Base-by-base conservation (phyloP, 2,797 vertebrate genomes). In the Sternarchorhynchus goeldii region DNA sequence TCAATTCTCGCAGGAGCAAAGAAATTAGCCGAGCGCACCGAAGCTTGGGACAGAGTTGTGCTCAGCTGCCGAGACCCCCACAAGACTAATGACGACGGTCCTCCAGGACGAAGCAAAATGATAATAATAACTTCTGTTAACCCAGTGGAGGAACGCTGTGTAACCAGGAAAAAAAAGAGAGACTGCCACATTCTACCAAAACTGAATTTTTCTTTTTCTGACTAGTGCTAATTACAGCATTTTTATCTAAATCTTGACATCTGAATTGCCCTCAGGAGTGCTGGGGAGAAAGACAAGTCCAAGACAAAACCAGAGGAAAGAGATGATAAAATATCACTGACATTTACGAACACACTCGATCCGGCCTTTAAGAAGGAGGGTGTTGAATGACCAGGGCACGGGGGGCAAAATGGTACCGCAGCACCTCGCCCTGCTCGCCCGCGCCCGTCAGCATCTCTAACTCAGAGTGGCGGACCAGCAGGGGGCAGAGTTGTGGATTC, bases 1-100 rank as follows among this genome's bases (percentile, higher is more conserved):
- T 90, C 89, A 87, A 88, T 91, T 90, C 86, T 86, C 85, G 82
- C 82, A 81, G 86, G 87, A 88, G 87, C 87, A 86, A 86, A 85
- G 83, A 85, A 90, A 88, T 88, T 88, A 91, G 84, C 88, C 81
- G 84, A 89, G 87, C 88, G 83, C 80, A 83, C 63, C 71, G 82
- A 82, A 77, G 53, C 77, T 63, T 77, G 41, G 70, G 86, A 84
- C 86, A 83, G 74, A 87, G 73, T 86, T 78, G 76, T 87, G 87
- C 81, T 84, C 77, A 57, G 86, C 85, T 88, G 77, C 76, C 53
- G 79, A 85, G 31, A 89, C 87, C 88, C 85, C 57, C 77, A 34
- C 41, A 77, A 86, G 82, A 90, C 88, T 86, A 85, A 90, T 87
- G 81, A 68, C 85, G 88, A 83, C 82, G 87, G 83, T 86, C 73